Evolutionary conservation across 2,888 invertebrate genomes (phyloP), one percentile per base, ranked within the genome.

Genomic region (Lapara coniferarum): DNA sequence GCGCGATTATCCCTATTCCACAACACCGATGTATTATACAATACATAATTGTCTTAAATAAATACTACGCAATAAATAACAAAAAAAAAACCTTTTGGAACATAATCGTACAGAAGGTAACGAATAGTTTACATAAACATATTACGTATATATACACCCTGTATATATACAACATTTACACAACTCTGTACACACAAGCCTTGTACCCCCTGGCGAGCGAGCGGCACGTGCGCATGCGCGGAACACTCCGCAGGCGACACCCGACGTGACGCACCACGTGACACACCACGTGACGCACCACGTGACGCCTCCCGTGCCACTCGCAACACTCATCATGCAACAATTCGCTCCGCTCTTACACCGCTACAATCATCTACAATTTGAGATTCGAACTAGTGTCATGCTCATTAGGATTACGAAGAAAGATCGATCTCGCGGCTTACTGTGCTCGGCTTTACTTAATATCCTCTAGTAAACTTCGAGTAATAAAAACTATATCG

Each of bases 351-450:
- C 49, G 7, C 58, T 55, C 30, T 58, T 51, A 68, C 63, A 63
- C 63, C 12, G 37, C 7, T 68, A 68, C 12, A 68, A 58, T 52
- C 51, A 58, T 37, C 52, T 58, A 58, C 25, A 51, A 51, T 58
- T 37, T 58, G 68, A 68, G 68, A 58, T 68, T 68, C 58, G 52
- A 68, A 59, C 51, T 58, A 51, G 14, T 68, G 68, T 68, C 68
- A 68, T 68, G 68, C 30, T 68, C 16, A 55, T n/a, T 49, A 56
- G 25, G 25, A 55, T 37, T 19, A 19, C 16, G 7, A 63, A 49
- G 63, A 13, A 16, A 10, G 59, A 44, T 49, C 63, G 63, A 49
- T 46, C 13, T 19, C 13, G 49, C 19, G 12, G 46, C 19, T 55
- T 19, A 19, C 16, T 37, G 37, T 8, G 8, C 37, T n/a, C n/a